Percentiles rank a stretch among this genome's conserved stretches.
phyloP scores from a whole-genome alignment of 2,888 invertebrate species.

The Altica lythri region DNA sequence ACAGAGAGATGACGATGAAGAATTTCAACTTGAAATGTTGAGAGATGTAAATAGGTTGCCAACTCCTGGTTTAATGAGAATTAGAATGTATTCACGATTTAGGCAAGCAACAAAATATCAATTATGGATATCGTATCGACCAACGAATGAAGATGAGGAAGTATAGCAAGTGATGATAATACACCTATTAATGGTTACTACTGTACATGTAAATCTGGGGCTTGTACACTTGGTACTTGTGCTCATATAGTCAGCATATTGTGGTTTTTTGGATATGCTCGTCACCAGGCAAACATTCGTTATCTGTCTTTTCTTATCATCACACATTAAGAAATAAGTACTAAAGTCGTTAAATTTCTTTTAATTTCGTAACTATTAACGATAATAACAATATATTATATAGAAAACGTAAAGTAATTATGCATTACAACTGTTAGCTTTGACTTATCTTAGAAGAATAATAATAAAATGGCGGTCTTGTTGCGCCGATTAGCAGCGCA shows the following conservation, averaged over 20 bases:
- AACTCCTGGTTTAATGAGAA: slow-evolving; percentile 3
- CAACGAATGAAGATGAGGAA: slow-evolving; percentile 6
- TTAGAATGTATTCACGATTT: slow-evolving; percentile 6
- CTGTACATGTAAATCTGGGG: slow-evolving; percentile 9
- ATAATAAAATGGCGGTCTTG: too few species aligned
- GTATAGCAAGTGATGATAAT: neutral
- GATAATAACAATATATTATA: too few species aligned
- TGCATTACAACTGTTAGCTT: too few species aligned
- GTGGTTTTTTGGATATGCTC: slow-evolving; percentile 7
- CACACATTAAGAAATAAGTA: too few species aligned
- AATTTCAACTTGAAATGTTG: slow-evolving; percentile 5
- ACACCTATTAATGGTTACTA: neutral
- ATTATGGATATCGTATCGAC: slow-evolving; percentile 10
- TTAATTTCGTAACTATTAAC: too few species aligned
- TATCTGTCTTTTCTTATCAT: too few species aligned
- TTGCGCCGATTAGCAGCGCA: too few species aligned
- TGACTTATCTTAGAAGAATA: too few species aligned
- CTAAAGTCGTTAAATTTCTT: too few species aligned
- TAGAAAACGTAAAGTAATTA: too few species aligned
- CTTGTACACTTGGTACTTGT: slow-evolving; percentile 4
- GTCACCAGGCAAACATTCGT: neutral
- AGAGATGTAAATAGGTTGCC: neutral
- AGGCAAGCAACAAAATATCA: slow-evolving; percentile 7
- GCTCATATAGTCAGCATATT: slow-evolving; percentile 4
- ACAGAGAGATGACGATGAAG: slow-evolving; percentile 1